Base-by-base conservation (phyloP, 2,888 invertebrate genomes). In the Pinctada fucata region DNA sequence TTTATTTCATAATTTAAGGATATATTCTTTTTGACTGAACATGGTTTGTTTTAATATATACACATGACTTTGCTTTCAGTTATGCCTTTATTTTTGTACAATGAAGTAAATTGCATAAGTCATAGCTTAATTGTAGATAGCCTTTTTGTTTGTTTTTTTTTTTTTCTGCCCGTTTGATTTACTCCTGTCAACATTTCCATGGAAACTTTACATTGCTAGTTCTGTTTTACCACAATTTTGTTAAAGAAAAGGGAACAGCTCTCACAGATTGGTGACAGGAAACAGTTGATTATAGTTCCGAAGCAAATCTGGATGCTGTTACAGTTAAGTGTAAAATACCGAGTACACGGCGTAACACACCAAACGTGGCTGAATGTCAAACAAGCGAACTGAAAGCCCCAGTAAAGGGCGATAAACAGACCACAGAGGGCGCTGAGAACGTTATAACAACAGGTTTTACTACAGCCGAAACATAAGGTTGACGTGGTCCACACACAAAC, bases 361-460 rank as follows among this genome's bases (percentile, higher is more conserved):
- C 88, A 88, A 45, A 88, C 84, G 71, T 83, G 80, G 16, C 79
- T 94, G 90, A 96, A 96, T 3, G 95, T 94, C 10, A 96, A 93
- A 85, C 82, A 84, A 2, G 88, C 86, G 64, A 88, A 88, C 65
- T 85, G 75, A 71, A 85, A 76, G 8, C 88, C 95, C 64, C 95
- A 93, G 83, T 94, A 92, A 80, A 95, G 93, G 0, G 95, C 95
- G 75, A 95, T 93, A 16, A 95, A 93, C 3, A 96, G 95, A 0
- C 95, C 95, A 5, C 95, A 93, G 47, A 96, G 86, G 72, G 95
- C 94, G 1, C 95, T 94, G 65, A 96, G 93, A 72, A 95, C 91
- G 3, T 94, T 94, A 93, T 96, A 96, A 91, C 95, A 95, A 91
- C 95, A 94, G 83, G 94, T 92, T 69, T 94, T 94, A 92, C 95